phyloP scores from a whole-genome alignment of 1,140 invertebrate species.

The Manduca sexta region DNA sequence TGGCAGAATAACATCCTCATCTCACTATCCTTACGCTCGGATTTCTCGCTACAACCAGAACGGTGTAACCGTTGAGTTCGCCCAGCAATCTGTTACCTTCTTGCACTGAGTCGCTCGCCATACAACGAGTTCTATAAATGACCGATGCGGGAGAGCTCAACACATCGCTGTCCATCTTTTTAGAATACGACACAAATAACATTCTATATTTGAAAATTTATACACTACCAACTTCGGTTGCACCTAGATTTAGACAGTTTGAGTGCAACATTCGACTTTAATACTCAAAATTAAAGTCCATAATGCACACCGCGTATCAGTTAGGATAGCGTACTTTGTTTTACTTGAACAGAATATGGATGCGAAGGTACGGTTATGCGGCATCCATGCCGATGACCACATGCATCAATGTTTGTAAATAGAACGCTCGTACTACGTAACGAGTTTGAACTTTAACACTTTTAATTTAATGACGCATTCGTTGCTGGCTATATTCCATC shows the following conservation, averaged over 20 bases:
- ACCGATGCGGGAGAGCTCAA: slow-evolving; percentile 71
- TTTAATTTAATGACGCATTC: slow-evolving; percentile 29
- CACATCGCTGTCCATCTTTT: slow-evolving; percentile 71
- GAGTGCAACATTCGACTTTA: slow-evolving; percentile 29
- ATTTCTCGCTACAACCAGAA: slow-evolving; percentile 19
- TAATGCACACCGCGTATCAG: slow-evolving; percentile 17
- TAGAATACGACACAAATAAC: slow-evolving; percentile 73
- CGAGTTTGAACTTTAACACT: slow-evolving; percentile 27
- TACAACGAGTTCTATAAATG: slow-evolving; percentile 68
- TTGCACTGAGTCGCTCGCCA: slow-evolving; percentile 38
- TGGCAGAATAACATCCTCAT: slow-evolving; percentile 38
- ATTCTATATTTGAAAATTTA: slow-evolving; percentile 72
- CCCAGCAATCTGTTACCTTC: slow-evolving; percentile 27
- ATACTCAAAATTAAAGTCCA: slow-evolving; percentile 21
- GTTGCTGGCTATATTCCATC: slow-evolving; percentile 23
- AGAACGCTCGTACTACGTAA: slow-evolving; percentile 52
- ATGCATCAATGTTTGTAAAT: slow-evolving; percentile 72
- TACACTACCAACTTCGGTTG: slow-evolving; percentile 54
- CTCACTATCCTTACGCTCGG: slow-evolving; percentile 20
- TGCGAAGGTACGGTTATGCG: slow-evolving; percentile 65
- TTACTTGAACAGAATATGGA: slow-evolving; percentile 46
- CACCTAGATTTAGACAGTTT: slow-evolving; percentile 18
- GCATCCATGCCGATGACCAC: slow-evolving; percentile 67
- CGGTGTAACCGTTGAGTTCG: slow-evolving; percentile 27
- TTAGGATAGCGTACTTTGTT: slow-evolving; percentile 33